These are phyloP conservation scores for Ellobius talpinus DNA, from an alignment of 2,113 vertebrate genomes.

Conservation along the genomic window DNA sequence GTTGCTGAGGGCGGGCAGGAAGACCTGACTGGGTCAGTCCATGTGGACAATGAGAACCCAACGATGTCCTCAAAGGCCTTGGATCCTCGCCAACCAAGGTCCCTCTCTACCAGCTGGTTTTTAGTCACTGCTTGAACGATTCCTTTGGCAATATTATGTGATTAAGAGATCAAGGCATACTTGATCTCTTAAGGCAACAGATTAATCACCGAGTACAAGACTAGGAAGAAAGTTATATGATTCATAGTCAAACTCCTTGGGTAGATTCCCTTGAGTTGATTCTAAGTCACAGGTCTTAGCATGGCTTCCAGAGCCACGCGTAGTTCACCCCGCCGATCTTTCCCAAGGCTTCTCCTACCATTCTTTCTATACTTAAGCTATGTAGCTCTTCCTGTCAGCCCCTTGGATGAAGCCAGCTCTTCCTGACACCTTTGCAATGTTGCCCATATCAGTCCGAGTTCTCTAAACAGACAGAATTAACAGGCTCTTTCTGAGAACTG, in stretches of 20 bases:
- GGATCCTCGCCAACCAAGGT: not conserved
- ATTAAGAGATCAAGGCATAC: not conserved
- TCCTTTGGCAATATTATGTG: not conserved
- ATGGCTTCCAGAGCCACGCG: not conserved
- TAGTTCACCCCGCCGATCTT: not conserved
- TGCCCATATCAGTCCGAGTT: not conserved
- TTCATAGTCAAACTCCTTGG: not conserved
- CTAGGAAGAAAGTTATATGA: not conserved
- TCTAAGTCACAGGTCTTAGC: not conserved
- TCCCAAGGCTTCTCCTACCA: not conserved
- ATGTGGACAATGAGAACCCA: not conserved
- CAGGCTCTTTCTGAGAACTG: too few relatives aligned
- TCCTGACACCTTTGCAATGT: not conserved
- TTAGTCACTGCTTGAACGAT: not conserved
- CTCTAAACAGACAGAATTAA: not conserved
- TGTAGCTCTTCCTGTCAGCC: not conserved
- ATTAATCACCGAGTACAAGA: not conserved
- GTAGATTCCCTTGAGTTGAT: not conserved
- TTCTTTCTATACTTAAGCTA: not conserved
- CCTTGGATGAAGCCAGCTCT: not conserved
- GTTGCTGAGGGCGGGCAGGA: not conserved
- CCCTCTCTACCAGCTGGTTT: not conserved
- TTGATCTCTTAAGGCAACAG: not conserved
- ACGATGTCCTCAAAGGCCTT: not conserved
- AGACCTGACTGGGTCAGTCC: not conserved